Conservation (phyloP, 35 echinoderm and acorn worm genomes). For the Stichopus chloronotus region DNA sequence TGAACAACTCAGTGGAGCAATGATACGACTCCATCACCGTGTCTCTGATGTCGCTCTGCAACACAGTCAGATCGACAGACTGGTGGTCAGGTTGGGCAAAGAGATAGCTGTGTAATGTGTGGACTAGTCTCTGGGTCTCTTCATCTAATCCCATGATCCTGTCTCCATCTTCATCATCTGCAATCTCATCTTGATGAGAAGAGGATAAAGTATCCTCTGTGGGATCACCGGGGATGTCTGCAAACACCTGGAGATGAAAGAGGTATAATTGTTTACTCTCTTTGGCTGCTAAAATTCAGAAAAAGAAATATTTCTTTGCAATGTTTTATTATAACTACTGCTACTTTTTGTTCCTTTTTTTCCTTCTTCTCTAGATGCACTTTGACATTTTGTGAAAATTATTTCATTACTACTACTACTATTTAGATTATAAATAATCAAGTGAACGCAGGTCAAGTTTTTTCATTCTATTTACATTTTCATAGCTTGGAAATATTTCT, state of each 20-base stretch:
- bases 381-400: too few species aligned
- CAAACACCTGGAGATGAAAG: constrained; percentile 74
- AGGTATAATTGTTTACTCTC: neutral
- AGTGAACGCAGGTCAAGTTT: too few species aligned
- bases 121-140: constrained; percentile 57
- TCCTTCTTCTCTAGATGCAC: too few species aligned
- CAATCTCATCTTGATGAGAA: neutral
- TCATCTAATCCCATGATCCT: constrained; percentile 5
- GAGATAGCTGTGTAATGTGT: constrained; percentile 61
- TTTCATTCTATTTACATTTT: constrained; percentile 59
- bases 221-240: constrained; percentile 70
- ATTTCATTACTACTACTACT: too few species aligned
- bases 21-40: constrained; percentile 39
- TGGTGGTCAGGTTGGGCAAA: neutral
- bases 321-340: too few species aligned
- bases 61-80: neutral
- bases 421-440: too few species aligned
- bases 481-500: constrained; percentile 83
- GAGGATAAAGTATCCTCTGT: constrained; percentile 56
- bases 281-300: neutral
- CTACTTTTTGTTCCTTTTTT: too few species aligned
- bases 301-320: neutral
- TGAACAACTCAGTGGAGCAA: constrained; percentile 32
- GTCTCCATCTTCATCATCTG: neutral
- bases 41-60: constrained; percentile 20